Base-by-base conservation (phyloP, 2,797 vertebrate genomes). In the Gymnoscopelus braueri region DNA sequence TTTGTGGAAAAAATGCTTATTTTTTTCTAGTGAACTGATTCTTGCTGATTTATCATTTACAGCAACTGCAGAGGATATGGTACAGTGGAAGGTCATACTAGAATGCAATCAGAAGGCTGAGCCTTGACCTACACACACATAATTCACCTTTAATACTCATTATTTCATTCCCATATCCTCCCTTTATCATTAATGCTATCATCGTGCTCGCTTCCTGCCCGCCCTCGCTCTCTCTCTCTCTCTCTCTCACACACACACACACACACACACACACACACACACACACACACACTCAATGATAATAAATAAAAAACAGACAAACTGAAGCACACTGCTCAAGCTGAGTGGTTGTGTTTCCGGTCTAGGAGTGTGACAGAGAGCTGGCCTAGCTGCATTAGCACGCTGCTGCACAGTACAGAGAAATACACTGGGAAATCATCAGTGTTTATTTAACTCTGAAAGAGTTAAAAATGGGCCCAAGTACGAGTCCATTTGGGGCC, bases 321-420 rank as follows among this genome's bases (percentile, higher is more conserved):
- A 44, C 39, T 44, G 39, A 44, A 44, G 39, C 39, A 50, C 49
- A 39, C 24, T 62, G 26, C 71, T 71, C 9, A 7, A 61, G 50
- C 69, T 80, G 70, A 60, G 35, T 80, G 80, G 66, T 81, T 72
- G 44, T 78, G 73, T 85, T 87, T 88, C 82, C 59, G 62, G 84
- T 86, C 59, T 72, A 65, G 67, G 60, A 78, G 80, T 74, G 58
- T 68, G 72, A 87, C 53, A 26, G 2, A 49, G n/a, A 4, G 4
- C 6, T 29, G 65, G 51, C 62, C 68, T 19, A 19, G 19, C 19
- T 79, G 75, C 74, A 76, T 82, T 68, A 74, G 63, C 74, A 61
- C 49, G 49, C 58, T 60, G 50, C 65, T 85, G 65, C 58, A 73
- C 44, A 52, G 14, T 13, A 52, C 50, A 52, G 10, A 52, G 2